Evolutionary conservation across 1,140 invertebrate species (phyloP).

Genomic region (Drosophila prosaltans): DNA sequence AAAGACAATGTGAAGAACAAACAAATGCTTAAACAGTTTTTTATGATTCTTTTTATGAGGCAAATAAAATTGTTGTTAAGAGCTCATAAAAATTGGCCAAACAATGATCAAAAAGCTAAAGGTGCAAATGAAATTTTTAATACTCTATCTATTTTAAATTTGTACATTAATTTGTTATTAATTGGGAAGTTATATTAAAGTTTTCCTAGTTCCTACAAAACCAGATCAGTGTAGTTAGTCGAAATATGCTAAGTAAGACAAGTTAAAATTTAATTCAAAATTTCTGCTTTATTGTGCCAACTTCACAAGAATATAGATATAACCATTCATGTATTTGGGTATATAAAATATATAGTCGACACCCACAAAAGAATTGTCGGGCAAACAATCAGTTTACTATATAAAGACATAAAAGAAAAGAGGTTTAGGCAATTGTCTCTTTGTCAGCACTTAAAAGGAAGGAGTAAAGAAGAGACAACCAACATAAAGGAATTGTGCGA

Average conservation of each 20-base stretch:
- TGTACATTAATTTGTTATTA: too few relatives aligned
- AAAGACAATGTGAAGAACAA: slow-evolving; percentile 1
- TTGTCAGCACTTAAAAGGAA: slow-evolving; percentile 51
- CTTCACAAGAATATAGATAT: neutral
- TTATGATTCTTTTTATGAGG: slow-evolving; percentile 61
- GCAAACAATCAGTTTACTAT: slow-evolving; percentile 11
- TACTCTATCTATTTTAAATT: neutral
- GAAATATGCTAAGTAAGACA: too few relatives aligned
- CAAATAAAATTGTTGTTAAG: slow-evolving; percentile 55
- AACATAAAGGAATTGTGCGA: slow-evolving; percentile 52
- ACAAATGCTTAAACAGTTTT: slow-evolving; percentile 43
- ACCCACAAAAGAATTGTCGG: slow-evolving; percentile 58
- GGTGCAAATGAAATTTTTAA: neutral
- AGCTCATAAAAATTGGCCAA: slow-evolving; percentile 44
- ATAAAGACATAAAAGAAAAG: slow-evolving; percentile 59
- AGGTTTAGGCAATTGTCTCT: slow-evolving; percentile 49
- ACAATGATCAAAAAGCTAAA: slow-evolving; percentile 25
- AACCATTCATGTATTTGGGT: neutral
- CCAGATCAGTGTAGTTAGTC: too few relatives aligned
- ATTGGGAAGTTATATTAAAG: too few relatives aligned
- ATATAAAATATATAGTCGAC: slow-evolving; percentile 1
- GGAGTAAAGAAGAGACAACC: neutral
- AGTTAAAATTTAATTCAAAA: too few relatives aligned
- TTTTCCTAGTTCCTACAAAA: too few relatives aligned
- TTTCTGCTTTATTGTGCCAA: neutral